Evolutionary conservation across 2,888 invertebrate species (phyloP).

Genomic region (Plebejus melissa): DNA sequence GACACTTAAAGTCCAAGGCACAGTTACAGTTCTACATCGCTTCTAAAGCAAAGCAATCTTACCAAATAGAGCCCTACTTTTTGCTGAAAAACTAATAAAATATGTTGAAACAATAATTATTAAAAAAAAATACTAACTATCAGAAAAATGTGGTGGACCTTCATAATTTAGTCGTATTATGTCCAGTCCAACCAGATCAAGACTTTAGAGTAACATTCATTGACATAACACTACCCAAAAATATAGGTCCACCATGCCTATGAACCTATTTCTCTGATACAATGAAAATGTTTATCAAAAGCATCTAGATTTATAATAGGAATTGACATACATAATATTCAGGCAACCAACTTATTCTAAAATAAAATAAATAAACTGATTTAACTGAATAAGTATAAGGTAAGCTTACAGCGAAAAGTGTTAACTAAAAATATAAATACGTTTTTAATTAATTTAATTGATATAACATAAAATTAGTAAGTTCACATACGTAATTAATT

Average conservation of each 20-base stretch:
- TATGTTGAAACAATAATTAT: background rate
- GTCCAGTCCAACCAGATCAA: too few relatives aligned
- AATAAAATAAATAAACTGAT: background rate
- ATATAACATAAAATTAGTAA: background rate
- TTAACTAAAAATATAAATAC: conserved; percentile 1
- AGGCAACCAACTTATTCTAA: background rate
- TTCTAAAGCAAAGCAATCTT: conserved; percentile 9
- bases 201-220: too few relatives aligned
- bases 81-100: background rate
- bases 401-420: background rate
- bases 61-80: background rate
- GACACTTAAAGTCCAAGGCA: conserved; percentile 1
- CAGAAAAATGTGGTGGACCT: too few relatives aligned
- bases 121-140: too few relatives aligned
- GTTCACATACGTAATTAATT: background rate
- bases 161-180: too few relatives aligned
- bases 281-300: background rate
- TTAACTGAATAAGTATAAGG: background rate
- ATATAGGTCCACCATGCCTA: too few relatives aligned
- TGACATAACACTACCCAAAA: too few relatives aligned
- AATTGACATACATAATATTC: background rate
- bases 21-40: conserved; percentile 3
- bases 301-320: background rate
- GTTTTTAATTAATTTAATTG: background rate
- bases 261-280: background rate